phyloP scores from a whole-genome alignment of 2,888 invertebrate genomes.

The Smittia sp. region DNA sequence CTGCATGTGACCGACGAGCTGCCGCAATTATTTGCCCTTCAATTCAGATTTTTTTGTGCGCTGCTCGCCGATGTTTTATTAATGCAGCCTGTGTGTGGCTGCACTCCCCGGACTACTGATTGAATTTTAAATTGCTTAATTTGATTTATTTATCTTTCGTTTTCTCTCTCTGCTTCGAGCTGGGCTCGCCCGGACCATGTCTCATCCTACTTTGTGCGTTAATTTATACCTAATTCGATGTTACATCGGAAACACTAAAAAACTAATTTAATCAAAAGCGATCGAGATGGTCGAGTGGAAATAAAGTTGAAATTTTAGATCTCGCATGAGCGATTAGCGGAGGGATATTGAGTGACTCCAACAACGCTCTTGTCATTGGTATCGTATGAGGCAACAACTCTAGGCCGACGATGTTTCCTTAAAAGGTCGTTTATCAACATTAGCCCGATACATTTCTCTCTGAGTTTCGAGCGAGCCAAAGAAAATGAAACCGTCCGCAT shows the following conservation, averaged over 20 bases:
- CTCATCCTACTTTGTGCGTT: slow-evolving; percentile 15
- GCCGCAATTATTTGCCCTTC: background rate
- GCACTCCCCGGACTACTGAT: slow-evolving; percentile 53
- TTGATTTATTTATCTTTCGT: slow-evolving; percentile 44
- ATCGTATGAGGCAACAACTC: too few relatives aligned
- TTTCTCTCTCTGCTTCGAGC: background rate
- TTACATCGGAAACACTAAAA: background rate
- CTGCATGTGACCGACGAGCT: too few relatives aligned
- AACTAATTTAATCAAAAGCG: slow-evolving; percentile 11
- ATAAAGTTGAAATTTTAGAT: too few relatives aligned
- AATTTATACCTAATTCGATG: background rate
- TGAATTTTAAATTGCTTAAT: slow-evolving; percentile 56
- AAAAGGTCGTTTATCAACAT: slow-evolving; percentile 3
- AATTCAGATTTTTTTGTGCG: background rate
- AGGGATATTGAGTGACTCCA: too few relatives aligned
- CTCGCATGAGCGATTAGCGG: too few relatives aligned
- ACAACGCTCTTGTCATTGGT: too few relatives aligned
- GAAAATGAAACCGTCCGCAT: slow-evolving; percentile 2
- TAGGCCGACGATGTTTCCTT: background rate
- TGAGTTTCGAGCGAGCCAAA: background rate
- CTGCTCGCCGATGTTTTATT: background rate
- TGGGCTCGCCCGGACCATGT: background rate
- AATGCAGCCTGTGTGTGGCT: slow-evolving; percentile 28
- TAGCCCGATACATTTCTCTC: background rate
- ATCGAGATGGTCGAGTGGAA: background rate